Evolutionary conservation across 1,140 invertebrate genomes (phyloP).

Genomic region (Aphaenogaster ashmeadi): DNA sequence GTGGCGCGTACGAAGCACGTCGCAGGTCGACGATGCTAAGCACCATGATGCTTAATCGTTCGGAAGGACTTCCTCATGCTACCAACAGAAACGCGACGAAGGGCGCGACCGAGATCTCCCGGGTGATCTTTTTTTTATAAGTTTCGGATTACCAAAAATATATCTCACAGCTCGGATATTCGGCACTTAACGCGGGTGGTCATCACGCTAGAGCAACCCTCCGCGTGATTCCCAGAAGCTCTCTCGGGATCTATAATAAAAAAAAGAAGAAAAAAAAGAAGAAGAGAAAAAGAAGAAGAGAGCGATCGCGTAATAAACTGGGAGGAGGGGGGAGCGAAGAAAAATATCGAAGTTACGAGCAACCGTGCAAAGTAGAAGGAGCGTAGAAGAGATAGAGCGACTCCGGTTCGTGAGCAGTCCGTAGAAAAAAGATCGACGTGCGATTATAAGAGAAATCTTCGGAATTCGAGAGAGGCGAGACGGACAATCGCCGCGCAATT

Average conservation of each 20-base stretch:
- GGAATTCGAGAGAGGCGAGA: conserved; percentile 16
- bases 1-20: background rate
- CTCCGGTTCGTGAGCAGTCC: background rate
- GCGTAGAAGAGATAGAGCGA: conserved; percentile 11
- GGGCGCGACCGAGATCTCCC: conserved; percentile 34
- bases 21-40: background rate
- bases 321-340: no score
- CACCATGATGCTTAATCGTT: conserved; percentile 17
- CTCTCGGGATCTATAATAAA: conserved; percentile 52
- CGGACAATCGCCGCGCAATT: conserved; percentile 43
- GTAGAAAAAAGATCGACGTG: conserved; percentile 9
- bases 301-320: conserved; percentile 30
- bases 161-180: conserved; percentile 80
- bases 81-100: conserved; percentile 51
- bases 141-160: conserved; percentile 84
- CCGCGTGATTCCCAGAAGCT: conserved; percentile 73
- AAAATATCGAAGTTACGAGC: background rate
- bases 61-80: conserved; percentile 56
- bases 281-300: background rate
- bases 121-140: conserved; percentile 68
- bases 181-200: conserved; percentile 82
- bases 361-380: background rate
- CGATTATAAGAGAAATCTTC: conserved; percentile 9
- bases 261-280: conserved; percentile 37
- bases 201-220: conserved; percentile 72